phyloP scores from a whole-genome alignment of 2,113 vertebrate genomes.

The Misgurnus anguillicaudatus region DNA sequence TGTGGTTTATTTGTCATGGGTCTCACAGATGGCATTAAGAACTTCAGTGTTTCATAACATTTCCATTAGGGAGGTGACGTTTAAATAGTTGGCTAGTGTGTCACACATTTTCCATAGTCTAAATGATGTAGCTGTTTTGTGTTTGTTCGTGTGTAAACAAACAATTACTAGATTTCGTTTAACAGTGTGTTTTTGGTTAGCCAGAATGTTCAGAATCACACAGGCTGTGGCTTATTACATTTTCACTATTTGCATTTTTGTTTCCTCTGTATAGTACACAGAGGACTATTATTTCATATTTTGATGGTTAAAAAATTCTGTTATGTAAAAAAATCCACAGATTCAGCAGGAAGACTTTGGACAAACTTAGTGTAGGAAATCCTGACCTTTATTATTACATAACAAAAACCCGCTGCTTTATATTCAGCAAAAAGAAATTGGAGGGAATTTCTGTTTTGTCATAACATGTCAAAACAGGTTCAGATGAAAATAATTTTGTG shows the following conservation, averaged over 20 bases:
- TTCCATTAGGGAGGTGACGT: conserved; percentile 48
- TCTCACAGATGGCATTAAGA: conserved; percentile 29
- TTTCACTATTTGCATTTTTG: not conserved
- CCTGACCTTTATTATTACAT: conserved; percentile 1
- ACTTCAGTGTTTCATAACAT: conserved; percentile 19
- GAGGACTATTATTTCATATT: not conserved
- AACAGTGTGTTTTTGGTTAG: not conserved
- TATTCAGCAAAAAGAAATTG: not conserved
- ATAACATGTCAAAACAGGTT: not conserved
- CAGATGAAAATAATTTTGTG: not conserved
- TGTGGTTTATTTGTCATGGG: conserved; percentile 1
- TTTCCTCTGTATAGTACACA: not conserved
- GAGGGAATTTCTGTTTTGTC: not conserved
- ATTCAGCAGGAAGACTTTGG: not conserved
- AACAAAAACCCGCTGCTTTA: conserved; percentile 14
- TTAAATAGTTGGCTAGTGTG: conserved; percentile 18
- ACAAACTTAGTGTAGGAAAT: no score
- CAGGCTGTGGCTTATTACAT: not conserved
- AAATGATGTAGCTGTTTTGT: conserved; percentile 16
- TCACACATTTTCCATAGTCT: conserved; percentile 52
- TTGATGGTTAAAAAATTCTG: no score
- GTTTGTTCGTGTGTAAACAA: conserved; percentile 35
- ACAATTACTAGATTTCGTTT: conserved; percentile 11
- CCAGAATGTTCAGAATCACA: not conserved
- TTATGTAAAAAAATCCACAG: not conserved